Conservation (phyloP, 30 jellyfish, hydroid and myxozoan genomes). For the Aurelia aurita complex sp. Pacific region DNA sequence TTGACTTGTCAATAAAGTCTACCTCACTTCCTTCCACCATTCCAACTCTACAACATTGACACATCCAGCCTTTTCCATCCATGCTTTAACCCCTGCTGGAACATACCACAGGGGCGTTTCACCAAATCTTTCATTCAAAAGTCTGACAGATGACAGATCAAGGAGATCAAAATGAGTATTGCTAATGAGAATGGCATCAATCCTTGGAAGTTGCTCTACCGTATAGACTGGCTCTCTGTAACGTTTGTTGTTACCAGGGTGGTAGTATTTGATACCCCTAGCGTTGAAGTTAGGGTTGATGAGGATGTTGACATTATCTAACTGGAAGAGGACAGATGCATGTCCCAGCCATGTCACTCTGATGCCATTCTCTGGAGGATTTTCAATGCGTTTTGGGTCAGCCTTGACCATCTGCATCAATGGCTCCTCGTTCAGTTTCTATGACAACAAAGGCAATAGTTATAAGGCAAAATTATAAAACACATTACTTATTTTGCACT, state of each 20-base stretch:
- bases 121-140: conserved; percentile 85
- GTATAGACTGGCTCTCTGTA: conserved; percentile 86
- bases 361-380: conserved; percentile 98
- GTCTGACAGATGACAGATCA: conserved; percentile 87
- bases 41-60: conserved; percentile 94
- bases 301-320: conserved; percentile 88
- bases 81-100: conserved; percentile 87
- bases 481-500: no score
- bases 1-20: conserved; percentile 93
- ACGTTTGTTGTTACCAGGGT: conserved; percentile 86
- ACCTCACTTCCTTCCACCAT: conserved; percentile 99
- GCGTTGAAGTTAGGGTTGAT: conserved; percentile 92
- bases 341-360: conserved; percentile 97
- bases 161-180: conserved; percentile 91
- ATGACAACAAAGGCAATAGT: neutral
- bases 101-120: conserved; percentile 97
- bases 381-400: conserved; percentile 91
- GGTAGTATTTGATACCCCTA: conserved; percentile 89
- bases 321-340: conserved; percentile 86
- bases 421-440: conserved; percentile 96
- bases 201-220: conserved; percentile 91
- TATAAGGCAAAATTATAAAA: neutral
- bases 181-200: conserved; percentile 91
- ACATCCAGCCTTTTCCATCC: conserved; percentile 96
- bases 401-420: conserved; percentile 89